Percentiles rank a stretch among this genome's conserved stretches.
Evolutionary conservation across 1,140 invertebrate genomes (phyloP).

Genomic region (Homalodisca vitripennis): DNA sequence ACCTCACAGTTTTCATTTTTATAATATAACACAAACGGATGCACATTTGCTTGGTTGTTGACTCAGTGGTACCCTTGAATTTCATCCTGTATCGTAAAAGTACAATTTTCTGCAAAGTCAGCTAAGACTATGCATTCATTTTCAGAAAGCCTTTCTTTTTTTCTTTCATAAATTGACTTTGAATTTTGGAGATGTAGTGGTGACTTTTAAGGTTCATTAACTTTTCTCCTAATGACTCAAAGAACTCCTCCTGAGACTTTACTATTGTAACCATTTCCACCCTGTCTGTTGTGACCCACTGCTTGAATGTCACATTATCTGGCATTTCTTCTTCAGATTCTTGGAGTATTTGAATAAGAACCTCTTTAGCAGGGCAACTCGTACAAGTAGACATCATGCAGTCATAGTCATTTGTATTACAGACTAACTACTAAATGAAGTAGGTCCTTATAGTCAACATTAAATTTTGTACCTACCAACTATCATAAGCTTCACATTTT

Average conservation of each 20-base stretch:
- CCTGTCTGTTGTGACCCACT: no score
- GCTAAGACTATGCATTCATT: no score
- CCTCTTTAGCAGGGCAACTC: slow-evolving; percentile 22
- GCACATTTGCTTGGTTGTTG: slow-evolving; percentile 41
- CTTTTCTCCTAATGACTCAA: slow-evolving; percentile 29
- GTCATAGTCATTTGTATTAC: slow-evolving; percentile 28
- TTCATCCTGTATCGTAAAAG: slow-evolving; percentile 41
- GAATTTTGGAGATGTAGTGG: slow-evolving; percentile 30
- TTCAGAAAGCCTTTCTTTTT: slow-evolving; percentile 33
- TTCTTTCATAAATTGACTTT: slow-evolving; percentile 13
- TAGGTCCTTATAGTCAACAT: slow-evolving; percentile 27
- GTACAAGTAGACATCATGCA: no score
- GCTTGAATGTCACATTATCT: slow-evolving; percentile 29
- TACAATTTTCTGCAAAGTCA: slow-evolving; percentile 43
- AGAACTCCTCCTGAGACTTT: slow-evolving; percentile 34
- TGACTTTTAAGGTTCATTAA: slow-evolving; percentile 26
- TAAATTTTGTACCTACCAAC: slow-evolving; percentile 27
- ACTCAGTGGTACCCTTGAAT: slow-evolving; percentile 41
- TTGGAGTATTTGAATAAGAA: slow-evolving; percentile 24
- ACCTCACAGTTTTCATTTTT: slow-evolving; percentile 26
- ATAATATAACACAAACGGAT: slow-evolving; percentile 40
- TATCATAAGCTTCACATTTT: slow-evolving; percentile 33
- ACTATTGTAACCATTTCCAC: no score
- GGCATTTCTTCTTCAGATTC: slow-evolving; percentile 19
- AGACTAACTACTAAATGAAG: slow-evolving; percentile 23